Conservation (phyloP, 2,113 vertebrate genomes). For the Himantopus leucocephalus region DNA sequence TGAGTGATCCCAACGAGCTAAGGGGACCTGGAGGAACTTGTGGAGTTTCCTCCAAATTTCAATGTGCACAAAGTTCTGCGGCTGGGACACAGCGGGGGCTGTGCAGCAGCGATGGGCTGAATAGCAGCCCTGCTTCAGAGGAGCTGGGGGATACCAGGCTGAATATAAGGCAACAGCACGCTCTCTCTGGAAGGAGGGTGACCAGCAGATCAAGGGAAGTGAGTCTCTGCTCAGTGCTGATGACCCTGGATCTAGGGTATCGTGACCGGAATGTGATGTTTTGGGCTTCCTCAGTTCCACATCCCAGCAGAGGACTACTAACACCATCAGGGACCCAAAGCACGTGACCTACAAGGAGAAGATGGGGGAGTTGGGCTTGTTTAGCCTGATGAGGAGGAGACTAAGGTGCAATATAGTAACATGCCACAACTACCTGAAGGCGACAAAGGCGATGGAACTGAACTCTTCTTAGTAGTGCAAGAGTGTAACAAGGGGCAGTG, state of each 20-base stretch:
- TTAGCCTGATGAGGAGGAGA: background rate
- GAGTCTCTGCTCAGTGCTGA: background rate
- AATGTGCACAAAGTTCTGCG: accelerated
- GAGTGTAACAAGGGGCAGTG: background rate
- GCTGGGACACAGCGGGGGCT: accelerated
- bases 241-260: background rate
- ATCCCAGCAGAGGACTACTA: background rate
- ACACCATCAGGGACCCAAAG: background rate
- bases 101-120: background rate
- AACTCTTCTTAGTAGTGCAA: background rate
- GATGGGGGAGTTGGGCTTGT: background rate
- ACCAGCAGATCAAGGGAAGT: background rate
- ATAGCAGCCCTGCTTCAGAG: background rate
- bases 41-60: accelerated
- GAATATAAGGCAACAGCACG: background rate
- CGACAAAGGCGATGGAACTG: background rate
- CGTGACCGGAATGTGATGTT: background rate
- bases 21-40: background rate
- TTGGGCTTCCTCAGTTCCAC: background rate
- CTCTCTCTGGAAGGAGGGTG: background rate
- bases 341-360: accelerated
- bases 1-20: background rate
- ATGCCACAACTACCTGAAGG: background rate
- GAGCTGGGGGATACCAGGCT: background rate
- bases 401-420: background rate